Evolutionary conservation across 2,797 vertebrate genomes (phyloP).

Genomic region (Lerista edwardsae): DNA sequence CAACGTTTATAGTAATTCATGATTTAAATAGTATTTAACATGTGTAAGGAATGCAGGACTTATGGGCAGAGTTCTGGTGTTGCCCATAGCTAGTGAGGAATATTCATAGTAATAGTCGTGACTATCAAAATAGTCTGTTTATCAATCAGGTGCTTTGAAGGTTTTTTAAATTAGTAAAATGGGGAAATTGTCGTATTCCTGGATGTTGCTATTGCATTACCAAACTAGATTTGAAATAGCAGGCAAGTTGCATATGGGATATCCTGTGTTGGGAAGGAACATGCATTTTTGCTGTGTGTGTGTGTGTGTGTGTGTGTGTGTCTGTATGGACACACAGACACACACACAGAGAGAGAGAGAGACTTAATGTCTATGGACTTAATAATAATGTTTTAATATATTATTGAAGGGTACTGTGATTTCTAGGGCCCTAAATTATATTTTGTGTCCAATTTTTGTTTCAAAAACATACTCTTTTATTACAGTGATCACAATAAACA

Average conservation of each 20-base stretch:
- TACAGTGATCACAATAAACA: background rate
- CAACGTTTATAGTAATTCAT: no score
- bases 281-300: background rate
- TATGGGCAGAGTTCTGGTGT: background rate
- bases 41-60: background rate
- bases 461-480: background rate
- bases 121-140: background rate
- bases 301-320: no score
- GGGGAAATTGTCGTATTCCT: background rate
- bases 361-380: no score
- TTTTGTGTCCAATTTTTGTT: background rate
- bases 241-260: background rate
- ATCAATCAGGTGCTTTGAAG: background rate
- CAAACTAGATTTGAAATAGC: background rate
- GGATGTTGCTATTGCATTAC: background rate
- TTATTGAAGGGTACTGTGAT: background rate
- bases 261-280: background rate
- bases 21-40: no score
- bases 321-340: no score
- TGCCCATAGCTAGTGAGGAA: background rate
- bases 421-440: background rate
- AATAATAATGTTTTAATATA: no score
- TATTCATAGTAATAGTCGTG: background rate
- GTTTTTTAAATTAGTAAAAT: background rate
- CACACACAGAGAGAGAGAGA: no score